phyloP scores from a whole-genome alignment of 2,888 invertebrate genomes.

The Brassicogethes aeneus region DNA sequence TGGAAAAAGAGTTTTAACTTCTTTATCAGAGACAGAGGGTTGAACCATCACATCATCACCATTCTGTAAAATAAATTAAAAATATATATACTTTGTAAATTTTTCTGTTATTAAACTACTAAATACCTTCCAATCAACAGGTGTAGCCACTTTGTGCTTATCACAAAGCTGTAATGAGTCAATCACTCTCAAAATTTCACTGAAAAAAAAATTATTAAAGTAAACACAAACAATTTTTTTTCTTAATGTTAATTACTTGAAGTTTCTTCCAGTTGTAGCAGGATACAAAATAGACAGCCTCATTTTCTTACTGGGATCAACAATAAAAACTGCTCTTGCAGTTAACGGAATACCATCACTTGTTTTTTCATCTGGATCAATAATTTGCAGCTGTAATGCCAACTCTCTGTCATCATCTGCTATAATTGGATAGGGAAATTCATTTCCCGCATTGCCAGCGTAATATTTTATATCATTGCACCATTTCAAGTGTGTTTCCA shows the following conservation, averaged over 20 bases:
- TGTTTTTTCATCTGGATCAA: conserved; percentile 85
- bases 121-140: conserved; percentile 76
- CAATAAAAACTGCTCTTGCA: conserved; percentile 77
- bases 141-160: conserved; percentile 75
- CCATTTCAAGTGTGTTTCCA: conserved; percentile 73
- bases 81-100: conserved; percentile 3
- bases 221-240: not conserved
- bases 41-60: conserved; percentile 87
- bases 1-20: conserved; percentile 63
- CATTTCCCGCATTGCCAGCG: conserved; percentile 35
- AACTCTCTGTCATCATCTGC: conserved; percentile 76
- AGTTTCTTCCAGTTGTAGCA: conserved; percentile 93
- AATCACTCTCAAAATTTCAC: conserved; percentile 86
- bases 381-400: conserved; percentile 76
- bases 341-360: conserved; percentile 70
- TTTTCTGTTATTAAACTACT: too few species aligned
- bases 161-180: conserved; percentile 90
- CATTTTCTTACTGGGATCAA: conserved; percentile 81
- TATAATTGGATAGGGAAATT: conserved; percentile 88
- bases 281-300: conserved; percentile 88
- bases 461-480: conserved; percentile 69
- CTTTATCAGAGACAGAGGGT: conserved; percentile 65
- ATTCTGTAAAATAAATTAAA: conserved; percentile 46
- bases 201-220: conserved; percentile 41
- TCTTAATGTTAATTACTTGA: conserved; percentile 57